These are phyloP conservation scores for Orestias chungarensis DNA, from an alignment of 2,797 vertebrate species.

Conservation along the genomic window DNA sequence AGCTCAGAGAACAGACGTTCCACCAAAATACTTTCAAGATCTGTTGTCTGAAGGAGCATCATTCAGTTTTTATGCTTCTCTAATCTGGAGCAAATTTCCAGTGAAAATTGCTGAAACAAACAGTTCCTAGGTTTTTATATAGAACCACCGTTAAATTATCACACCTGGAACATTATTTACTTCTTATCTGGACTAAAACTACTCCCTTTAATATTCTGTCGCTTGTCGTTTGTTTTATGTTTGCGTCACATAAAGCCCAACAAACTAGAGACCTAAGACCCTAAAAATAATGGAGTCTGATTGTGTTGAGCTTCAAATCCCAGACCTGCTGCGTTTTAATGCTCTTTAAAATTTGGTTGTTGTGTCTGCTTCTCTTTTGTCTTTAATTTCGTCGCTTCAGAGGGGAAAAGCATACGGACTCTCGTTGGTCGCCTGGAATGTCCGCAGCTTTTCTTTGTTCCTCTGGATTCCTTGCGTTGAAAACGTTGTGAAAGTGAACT, in stretches of 20 bases:
- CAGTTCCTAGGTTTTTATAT: background rate
- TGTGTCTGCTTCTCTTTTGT: background rate
- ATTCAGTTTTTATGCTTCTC: background rate
- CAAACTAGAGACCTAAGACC: background rate
- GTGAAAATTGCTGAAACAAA: background rate
- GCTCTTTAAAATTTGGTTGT: background rate
- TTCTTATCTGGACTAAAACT: background rate
- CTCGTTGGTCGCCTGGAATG: conserved; percentile 33
- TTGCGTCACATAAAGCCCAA: background rate
- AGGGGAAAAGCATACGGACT: background rate
- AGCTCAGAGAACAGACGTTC: background rate
- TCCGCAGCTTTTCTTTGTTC: conserved; percentile 14
- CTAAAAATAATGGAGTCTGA: background rate
- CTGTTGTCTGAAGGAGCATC: no score
- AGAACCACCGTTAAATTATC: background rate
- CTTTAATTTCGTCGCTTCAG: background rate
- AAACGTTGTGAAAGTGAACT: conserved; percentile 56
- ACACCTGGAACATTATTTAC: background rate
- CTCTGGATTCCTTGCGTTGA: conserved; percentile 20
- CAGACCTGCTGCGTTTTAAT: background rate
- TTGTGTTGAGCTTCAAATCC: background rate
- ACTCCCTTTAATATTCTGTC: background rate
- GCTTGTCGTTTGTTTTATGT: background rate
- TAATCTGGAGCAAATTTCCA: background rate
- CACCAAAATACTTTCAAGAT: no score